These are phyloP conservation scores for Iguana delicatissima DNA, from an alignment of 2,797 vertebrate genomes.

Conservation along the genomic window DNA sequence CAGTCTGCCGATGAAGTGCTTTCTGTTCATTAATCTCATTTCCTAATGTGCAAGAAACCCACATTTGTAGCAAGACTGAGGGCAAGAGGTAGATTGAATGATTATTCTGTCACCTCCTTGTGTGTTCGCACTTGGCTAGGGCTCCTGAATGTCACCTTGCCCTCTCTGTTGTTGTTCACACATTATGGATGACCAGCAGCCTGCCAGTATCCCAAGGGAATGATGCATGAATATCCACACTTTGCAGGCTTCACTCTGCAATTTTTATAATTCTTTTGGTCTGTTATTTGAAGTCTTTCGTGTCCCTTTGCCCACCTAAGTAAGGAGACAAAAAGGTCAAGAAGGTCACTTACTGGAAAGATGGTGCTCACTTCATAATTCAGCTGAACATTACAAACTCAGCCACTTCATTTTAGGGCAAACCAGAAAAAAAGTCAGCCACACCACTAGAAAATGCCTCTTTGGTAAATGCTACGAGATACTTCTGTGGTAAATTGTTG, in stretches of 20 bases:
- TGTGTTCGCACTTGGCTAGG: background rate
- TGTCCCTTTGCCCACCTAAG: background rate
- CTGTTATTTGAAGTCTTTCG: background rate
- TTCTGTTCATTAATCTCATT: background rate
- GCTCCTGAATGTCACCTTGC: slow-evolving; percentile 41
- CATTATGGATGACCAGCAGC: slow-evolving; percentile 50
- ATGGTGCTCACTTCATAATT: slow-evolving; percentile 26
- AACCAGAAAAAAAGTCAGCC: background rate
- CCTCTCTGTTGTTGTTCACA: slow-evolving; percentile 16
- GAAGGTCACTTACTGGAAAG: slow-evolving; percentile 49
- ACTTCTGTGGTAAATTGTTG: no score
- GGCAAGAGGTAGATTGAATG: background rate
- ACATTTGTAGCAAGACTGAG: background rate
- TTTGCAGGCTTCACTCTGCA: slow-evolving; percentile 31
- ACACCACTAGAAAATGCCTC: background rate
- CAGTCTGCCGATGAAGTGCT: accelerated
- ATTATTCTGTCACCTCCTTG: slow-evolving; percentile 46
- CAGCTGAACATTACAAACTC: background rate
- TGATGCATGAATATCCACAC: accelerated
- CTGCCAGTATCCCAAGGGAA: slow-evolving; percentile 23
- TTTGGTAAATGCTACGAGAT: background rate
- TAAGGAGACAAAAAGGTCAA: slow-evolving; percentile 23
- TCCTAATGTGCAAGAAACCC: accelerated
- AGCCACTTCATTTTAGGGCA: background rate
- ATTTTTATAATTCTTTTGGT: background rate